Percentiles rank a stretch among this genome's conserved stretches.
Evolutionary conservation across 2,113 vertebrate genomes (phyloP).

Genomic region (Cichladusa arquata): DNA sequence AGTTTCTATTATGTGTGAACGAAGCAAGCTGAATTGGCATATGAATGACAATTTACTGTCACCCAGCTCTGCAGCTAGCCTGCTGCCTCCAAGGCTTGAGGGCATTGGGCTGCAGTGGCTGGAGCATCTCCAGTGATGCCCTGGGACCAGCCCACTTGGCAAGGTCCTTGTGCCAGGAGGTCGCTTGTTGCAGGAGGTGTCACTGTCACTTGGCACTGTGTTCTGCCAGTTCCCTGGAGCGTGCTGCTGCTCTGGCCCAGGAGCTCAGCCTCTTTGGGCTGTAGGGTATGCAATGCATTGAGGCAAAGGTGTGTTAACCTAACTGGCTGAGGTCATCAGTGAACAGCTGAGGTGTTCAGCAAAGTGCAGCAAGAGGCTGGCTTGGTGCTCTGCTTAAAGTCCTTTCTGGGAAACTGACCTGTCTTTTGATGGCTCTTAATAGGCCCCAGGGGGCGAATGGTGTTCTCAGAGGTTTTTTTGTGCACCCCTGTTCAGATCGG

Average conservation of each 20-base stretch:
- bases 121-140: background rate
- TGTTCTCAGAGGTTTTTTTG: accelerated
- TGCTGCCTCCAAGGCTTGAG: accelerated
- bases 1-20: too few species aligned
- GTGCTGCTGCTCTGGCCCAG: accelerated
- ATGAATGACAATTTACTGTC: accelerated
- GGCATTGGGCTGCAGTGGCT: accelerated
- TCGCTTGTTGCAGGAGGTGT: accelerated
- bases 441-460: background rate
- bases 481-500: background rate
- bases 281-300: accelerated
- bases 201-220: background rate
- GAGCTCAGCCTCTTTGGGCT: accelerated
- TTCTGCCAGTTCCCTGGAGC: background rate
- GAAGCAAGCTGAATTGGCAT: background rate
- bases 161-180: accelerated
- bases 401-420: background rate
- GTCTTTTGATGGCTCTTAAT: background rate
- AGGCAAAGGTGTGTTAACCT: background rate
- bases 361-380: background rate
- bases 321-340: accelerated
- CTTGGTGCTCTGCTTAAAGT: background rate
- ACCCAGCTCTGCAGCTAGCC: background rate
- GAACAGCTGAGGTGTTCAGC: background rate
- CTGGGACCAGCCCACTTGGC: accelerated